Evolutionary conservation across 2,797 vertebrate genomes (phyloP), one percentile per base, ranked within the genome.

Genomic region (Aythya fuligula): DNA sequence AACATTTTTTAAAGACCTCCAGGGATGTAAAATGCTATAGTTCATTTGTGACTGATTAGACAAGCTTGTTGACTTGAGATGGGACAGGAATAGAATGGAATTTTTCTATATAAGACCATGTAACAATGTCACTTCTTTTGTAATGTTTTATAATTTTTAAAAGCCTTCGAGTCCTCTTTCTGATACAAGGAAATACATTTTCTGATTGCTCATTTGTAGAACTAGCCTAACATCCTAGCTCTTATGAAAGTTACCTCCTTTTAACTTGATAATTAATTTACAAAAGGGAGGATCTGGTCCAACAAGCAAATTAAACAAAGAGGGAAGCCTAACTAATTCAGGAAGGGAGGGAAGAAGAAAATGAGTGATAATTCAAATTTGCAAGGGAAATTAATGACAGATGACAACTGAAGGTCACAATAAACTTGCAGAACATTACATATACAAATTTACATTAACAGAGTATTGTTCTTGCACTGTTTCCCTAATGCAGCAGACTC

Each of bases 251-350:
- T 45, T 80, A 34, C 47, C 38, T 53, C 51, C 28, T 58, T 87
- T 93, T 93, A 90, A 39, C 71, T 67, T 49, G 66, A 57, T 94
- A 91, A 86, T 88, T 96, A 96, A 94, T 93, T 94, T 93, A 24
- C 39, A 87, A 85, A 77, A 82, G 54, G 87, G 94, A 95, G 80
- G 94, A 90, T 92, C 49, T 94, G 85, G 67, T 95, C 45, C 85
- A 94, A 92, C 24, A 94, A 80, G 5, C 90, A 94, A 89, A 94
- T 94, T 90, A 92, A 95, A 95, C 53, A 90, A 75, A 90, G 74
- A 89, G 54, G 45, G 65, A 95, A 94, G 85, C 36, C 67, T 91
- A 62, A 87, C 41, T 88, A 87, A 90, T 94, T 91, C 74, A 54
- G 28, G 32, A 86, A 91, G 45, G 57, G 34, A 71, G 57, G 25